These are phyloP conservation scores for Gadopsis marmoratus DNA, from an alignment of 2,797 vertebrate species.

Conservation along the genomic window DNA sequence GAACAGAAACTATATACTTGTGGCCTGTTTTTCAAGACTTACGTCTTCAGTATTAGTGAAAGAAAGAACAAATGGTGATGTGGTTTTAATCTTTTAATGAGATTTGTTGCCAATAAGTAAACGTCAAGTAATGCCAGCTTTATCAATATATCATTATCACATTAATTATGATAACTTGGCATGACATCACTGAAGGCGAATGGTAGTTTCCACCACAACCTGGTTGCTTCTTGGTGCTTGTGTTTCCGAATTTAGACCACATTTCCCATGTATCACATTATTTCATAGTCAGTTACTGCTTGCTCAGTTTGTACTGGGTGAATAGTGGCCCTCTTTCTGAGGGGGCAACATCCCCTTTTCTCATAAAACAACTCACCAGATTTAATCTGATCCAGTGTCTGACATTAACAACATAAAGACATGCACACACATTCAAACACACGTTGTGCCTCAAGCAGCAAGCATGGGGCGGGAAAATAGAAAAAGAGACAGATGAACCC, in stretches of 20 bases:
- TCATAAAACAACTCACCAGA: conserved; percentile 18
- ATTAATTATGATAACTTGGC: background rate
- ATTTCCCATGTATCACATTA: conserved; percentile 9
- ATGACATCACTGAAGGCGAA: background rate
- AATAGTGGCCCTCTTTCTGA: background rate
- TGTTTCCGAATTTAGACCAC: conserved; percentile 2
- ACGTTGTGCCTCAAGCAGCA: conserved; percentile 18
- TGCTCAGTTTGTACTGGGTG: background rate
- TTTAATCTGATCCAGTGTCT: conserved; percentile 33
- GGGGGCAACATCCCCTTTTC: background rate
- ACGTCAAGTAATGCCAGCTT: too few species aligned
- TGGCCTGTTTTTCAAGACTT: background rate
- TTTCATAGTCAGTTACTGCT: background rate
- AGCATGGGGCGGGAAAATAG: conserved; percentile 50
- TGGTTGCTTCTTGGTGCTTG: background rate
- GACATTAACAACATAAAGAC: conserved; percentile 31
- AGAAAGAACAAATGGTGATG: background rate
- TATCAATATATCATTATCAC: background rate
- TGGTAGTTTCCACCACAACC: background rate
- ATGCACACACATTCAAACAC: conserved; percentile 38
- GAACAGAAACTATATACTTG: background rate
- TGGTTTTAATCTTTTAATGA: background rate
- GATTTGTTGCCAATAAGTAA: background rate
- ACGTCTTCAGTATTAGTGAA: background rate
- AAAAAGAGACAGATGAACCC: conserved; percentile 67